Base-by-base conservation (phyloP, 1,140 invertebrate genomes). In the Drosophila obscura region DNA sequence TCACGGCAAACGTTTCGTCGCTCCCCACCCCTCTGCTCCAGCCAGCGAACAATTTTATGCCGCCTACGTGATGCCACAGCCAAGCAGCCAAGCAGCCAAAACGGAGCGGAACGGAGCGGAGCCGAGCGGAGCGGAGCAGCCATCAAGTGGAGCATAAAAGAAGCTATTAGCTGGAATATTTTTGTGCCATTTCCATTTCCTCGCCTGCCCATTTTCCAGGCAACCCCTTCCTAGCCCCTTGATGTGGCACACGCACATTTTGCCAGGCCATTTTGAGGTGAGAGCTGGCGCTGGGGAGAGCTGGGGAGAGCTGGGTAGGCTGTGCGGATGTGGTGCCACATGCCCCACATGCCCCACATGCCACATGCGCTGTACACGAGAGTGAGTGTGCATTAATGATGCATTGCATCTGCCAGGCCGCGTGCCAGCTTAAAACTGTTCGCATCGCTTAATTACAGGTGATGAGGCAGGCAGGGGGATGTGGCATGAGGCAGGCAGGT, bases 101-200 rank as follows among this genome's bases (percentile, higher is more conserved):
- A 45, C n/a, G n/a, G n/a, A n/a, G n/a, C n/a, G n/a, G n/a, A n/a
- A n/a, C n/a, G n/a, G n/a, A n/a, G 19, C 19, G 19, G 19, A 19
- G 19, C 19, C 1, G 16, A 44, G 41, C 35, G 35, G 35, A 39
- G 35, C 35, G 24, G 26, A 31, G 51, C 28, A 45, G 60, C 24
- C 43, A 52, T 87, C 72, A 85, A 87, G 74, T 82, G 82, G 62
- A 57, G 59, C 82, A 87, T 82, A 78, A 87, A 87, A 87, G 75
- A 48, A 82, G 83, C 82, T 87, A 87, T 87, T 87, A 87, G 82
- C 69, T 75, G 22, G 44, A 50, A 59, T 48, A 61, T 76, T 76
- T 61, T 75, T 69, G 48, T 39, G 8, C 58, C 59, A 53, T 46
- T 66, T 58, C 43, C n/a, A 19, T 2, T 2, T 22, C 0, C 22